Percentiles rank a stretch among this genome's conserved stretches.
phyloP scores from a whole-genome alignment of 2,113 vertebrate genomes.

The Salvelinus alpinus region DNA sequence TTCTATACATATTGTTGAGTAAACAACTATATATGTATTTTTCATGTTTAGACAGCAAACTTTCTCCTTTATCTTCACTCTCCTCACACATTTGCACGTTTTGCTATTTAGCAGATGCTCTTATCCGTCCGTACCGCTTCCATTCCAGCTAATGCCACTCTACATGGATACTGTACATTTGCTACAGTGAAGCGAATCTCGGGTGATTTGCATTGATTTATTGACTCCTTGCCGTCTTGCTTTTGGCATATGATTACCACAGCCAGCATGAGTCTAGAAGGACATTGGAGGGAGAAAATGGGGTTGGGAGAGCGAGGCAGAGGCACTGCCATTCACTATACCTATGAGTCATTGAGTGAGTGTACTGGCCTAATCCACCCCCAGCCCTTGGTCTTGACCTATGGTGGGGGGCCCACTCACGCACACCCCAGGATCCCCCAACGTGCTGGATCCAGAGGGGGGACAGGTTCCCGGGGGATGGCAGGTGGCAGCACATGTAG shows the following conservation, averaged over 20 bases:
- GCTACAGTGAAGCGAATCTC: neutral
- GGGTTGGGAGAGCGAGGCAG: constrained; percentile 33
- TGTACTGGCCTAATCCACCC: no score
- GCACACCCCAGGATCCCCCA: no score
- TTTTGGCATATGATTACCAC: constrained; percentile 15
- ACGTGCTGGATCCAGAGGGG: no score
- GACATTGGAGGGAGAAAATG: constrained; percentile 24
- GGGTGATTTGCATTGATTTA: constrained; percentile 32
- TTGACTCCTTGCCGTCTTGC: constrained; percentile 2
- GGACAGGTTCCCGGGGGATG: no score
- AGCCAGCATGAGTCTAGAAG: constrained; percentile 35
- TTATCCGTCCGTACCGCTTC: neutral
- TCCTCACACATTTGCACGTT: neutral
- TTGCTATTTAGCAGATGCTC: constrained; percentile 9
- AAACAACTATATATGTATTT: neutral
- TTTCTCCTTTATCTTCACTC: no score
- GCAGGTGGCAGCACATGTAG: no score
- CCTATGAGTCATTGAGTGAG: constrained; percentile 38
- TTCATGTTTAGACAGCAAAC: neutral
- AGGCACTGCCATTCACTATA: constrained; percentile 19
- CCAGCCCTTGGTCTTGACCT: no score
- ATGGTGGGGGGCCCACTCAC: no score
- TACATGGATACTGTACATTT: constrained; percentile 5
- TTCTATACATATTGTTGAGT: no score
- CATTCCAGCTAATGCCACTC: constrained; percentile 1